Base-by-base conservation (phyloP, 2,888 invertebrate genomes). In the Mythimna lalbum region DNA sequence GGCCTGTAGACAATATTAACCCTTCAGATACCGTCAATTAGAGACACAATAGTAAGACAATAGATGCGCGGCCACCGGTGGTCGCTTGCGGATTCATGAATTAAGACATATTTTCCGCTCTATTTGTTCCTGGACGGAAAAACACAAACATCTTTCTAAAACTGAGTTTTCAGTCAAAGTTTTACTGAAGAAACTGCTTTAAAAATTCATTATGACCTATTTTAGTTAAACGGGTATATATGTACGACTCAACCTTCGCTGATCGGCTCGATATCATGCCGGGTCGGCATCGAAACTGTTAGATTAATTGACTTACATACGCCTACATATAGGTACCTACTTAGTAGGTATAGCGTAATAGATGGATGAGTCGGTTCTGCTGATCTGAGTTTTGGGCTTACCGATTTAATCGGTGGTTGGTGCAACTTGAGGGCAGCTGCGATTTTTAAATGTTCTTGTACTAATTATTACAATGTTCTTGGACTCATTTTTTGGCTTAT, bases 231-330 rank as follows among this genome's bases (percentile, higher is more conserved):
- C 55, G 21, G 31, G 27, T 52, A 33, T 5, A 14, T 53, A 55
- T 27, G 14, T 47, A 52, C 12, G n/a, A 61, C 19, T 21, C 21
- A 52, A 43, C 47, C 47, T 64, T 47, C 50, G 49, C 19, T 52
- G 50, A 65, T 61, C 67, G 61, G 39, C 17, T 53, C 61, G 49
- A 62, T 80, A 75, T 75, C 62, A 66, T 21, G 50, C n/a, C 66
- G 52, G 80, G 10, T 61, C 4, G 47, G 10, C 43, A 50, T 62
- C 62, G 39, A 62, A 33, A 43, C 61, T 39, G 62, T 36, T 57
- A 49, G 49, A 66, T 80, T 66, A 59, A 74, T 74, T 66, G 56
- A 27, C 53, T 1, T 49, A 31, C 10, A 21, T 53, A 66, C 17
- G 27, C 17, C 6, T 5, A n/a, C 2, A 56, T 39, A 12, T 53